Conservation (phyloP, 1,140 invertebrate species). For the Drosophila pallidifrons region DNA sequence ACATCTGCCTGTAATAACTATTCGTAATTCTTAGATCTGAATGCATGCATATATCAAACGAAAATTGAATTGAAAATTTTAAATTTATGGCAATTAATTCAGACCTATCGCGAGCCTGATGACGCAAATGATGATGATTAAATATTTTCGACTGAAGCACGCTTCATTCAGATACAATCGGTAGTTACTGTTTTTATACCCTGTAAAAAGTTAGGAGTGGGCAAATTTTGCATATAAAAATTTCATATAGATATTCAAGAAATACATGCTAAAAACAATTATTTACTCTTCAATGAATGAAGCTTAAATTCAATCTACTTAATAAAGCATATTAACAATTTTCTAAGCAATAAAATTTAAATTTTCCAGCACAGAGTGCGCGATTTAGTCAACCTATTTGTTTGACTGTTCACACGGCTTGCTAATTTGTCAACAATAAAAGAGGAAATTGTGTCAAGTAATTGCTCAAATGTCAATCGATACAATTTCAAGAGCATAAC, state of each 20-base stretch:
- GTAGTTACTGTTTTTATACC: not conserved
- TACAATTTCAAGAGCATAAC: slow-evolving; percentile 27
- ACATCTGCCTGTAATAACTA: slow-evolving; percentile 5
- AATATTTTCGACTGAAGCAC: not conserved
- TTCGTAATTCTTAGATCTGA: not conserved
- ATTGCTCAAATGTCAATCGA: slow-evolving; percentile 29
- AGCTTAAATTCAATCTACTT: too few species aligned
- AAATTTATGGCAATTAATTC: slow-evolving; percentile 12
- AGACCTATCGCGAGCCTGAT: not conserved
- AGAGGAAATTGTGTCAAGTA: slow-evolving; percentile 33
- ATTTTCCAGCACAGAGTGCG: not conserved
- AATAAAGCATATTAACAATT: too few species aligned
- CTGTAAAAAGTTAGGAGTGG: not conserved
- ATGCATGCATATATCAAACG: slow-evolving; percentile 7
- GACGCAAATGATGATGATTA: slow-evolving; percentile 18
- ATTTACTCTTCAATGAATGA: too few species aligned
- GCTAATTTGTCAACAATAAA: slow-evolving; percentile 43
- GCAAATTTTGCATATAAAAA: not conserved
- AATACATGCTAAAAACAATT: too few species aligned
- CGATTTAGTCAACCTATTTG: not conserved
- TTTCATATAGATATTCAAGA: too few species aligned
- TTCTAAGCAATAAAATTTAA: not conserved
- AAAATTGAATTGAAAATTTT: slow-evolving; percentile 1
- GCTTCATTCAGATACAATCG: not conserved
- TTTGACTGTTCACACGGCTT: slow-evolving; percentile 24